Percentiles rank a stretch among this genome's conserved stretches.
Evolutionary conservation across 2,888 invertebrate genomes (phyloP).

Genomic region (Micoletzkya japonica): DNA sequence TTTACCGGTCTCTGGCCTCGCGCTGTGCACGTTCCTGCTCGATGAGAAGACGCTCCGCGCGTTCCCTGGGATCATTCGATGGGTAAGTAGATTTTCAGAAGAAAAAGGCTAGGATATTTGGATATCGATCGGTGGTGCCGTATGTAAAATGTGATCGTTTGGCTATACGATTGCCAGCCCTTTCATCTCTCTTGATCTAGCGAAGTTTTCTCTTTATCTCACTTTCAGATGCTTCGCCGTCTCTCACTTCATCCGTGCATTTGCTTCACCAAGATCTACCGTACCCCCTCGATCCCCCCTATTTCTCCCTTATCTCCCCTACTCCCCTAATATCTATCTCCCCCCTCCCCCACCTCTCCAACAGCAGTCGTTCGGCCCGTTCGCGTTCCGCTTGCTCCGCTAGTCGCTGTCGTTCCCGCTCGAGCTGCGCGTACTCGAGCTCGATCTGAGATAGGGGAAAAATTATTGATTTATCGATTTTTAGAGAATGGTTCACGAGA

Average conservation of each 20-base stretch:
- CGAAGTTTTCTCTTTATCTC: too few species aligned
- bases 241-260: too few species aligned
- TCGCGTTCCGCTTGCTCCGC: constrained; percentile 13
- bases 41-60: constrained; percentile 21
- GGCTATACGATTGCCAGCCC: too few species aligned
- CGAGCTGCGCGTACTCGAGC: constrained; percentile 21
- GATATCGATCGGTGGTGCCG: constrained; percentile 16
- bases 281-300: background rate
- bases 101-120: too few species aligned
- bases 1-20: constrained; percentile 18
- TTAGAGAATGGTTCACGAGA: too few species aligned
- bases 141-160: too few species aligned
- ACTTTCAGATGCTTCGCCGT: too few species aligned
- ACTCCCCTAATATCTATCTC: background rate
- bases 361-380: constrained; percentile 10
- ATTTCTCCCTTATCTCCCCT: background rate
- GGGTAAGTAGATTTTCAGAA: too few species aligned
- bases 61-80: constrained; percentile 6
- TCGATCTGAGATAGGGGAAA: constrained; percentile 20
- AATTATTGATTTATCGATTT: too few species aligned
- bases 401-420: constrained; percentile 15
- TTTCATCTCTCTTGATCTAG: too few species aligned
- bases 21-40: constrained; percentile 22
- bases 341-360: constrained; percentile 14
- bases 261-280: too few species aligned